Evolutionary conservation across 2,888 invertebrate genomes (phyloP).

Genomic region (Rhogogaster chlorosoma): DNA sequence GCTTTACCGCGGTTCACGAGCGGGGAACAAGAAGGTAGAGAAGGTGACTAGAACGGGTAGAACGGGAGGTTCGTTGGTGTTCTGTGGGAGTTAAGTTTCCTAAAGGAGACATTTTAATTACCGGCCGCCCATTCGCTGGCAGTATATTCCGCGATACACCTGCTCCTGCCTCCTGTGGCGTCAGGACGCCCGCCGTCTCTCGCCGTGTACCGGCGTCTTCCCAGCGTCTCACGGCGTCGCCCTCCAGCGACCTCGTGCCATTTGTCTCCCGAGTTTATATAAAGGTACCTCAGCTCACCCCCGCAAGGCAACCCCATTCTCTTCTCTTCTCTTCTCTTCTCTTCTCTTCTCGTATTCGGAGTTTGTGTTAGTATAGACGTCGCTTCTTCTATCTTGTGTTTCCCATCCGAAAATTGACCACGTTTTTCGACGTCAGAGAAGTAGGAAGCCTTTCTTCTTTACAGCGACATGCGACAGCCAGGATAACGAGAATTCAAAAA

Average conservation of each 20-base stretch:
- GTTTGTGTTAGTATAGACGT: slow-evolving; percentile 1
- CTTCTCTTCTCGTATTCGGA: slow-evolving; percentile 37
- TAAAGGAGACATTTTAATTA: slow-evolving; percentile 73
- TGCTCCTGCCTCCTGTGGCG: slow-evolving; percentile 67
- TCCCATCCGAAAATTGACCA: slow-evolving; percentile 35
- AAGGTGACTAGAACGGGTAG: slow-evolving; percentile 34
- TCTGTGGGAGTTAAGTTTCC: slow-evolving; percentile 61
- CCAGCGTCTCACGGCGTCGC: slow-evolving; percentile 47
- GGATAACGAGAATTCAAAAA: slow-evolving; percentile 12
- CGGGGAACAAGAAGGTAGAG: slow-evolving; percentile 17
- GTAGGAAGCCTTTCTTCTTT: neutral
- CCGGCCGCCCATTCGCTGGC: slow-evolving; percentile 65
- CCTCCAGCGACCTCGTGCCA: slow-evolving; percentile 63
- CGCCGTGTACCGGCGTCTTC: slow-evolving; percentile 36
- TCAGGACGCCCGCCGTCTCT: slow-evolving; percentile 55
- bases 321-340: slow-evolving; percentile 49
- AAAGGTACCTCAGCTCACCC: slow-evolving; percentile 62
- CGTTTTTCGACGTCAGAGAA: slow-evolving; percentile 28
- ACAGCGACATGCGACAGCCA: neutral
- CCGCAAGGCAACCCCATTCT: slow-evolving; percentile 52
- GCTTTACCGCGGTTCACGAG: slow-evolving; percentile 36
- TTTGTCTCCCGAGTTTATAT: slow-evolving; percentile 72
- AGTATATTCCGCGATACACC: slow-evolving; percentile 70
- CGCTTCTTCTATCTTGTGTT: slow-evolving; percentile 4
- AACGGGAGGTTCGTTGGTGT: slow-evolving; percentile 25